Conservation (phyloP, 1,140 invertebrate species). For the Cherax destructor region DNA sequence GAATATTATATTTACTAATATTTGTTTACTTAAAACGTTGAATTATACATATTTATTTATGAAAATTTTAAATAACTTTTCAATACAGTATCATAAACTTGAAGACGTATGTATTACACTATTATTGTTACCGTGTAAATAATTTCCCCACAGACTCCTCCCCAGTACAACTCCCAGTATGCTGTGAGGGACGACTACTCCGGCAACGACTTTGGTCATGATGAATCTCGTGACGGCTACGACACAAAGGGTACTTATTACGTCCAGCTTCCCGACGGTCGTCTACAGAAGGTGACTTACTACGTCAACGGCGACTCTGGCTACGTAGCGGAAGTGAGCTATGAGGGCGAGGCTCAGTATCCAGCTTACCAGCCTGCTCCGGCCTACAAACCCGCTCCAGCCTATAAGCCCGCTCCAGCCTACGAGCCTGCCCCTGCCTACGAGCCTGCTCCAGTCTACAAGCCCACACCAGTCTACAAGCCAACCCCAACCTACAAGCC, state of each 20-base stretch:
- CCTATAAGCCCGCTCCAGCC: not conserved
- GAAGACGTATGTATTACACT: no score
- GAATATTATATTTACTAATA: no score
- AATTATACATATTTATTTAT: no score
- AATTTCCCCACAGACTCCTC: not conserved
- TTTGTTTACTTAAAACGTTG: no score
- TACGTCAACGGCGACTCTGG: not conserved
- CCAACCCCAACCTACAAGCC: not conserved
- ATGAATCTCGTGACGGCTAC: not conserved
- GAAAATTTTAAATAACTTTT: no score
- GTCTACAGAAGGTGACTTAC: not conserved
- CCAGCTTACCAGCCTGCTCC: not conserved
- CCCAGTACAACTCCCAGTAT: not conserved
- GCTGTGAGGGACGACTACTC: not conserved
- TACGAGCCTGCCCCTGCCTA: no score
- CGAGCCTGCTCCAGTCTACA: not conserved
- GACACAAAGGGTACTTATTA: not conserved
- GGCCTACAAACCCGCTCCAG: not conserved
- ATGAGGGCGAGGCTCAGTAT: not conserved
- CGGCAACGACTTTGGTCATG: not conserved
- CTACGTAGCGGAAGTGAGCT: not conserved
- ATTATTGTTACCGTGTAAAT: no score
- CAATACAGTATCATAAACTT: no score
- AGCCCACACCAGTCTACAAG: not conserved
- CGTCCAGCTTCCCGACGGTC: conserved; percentile 1